These are phyloP conservation scores for Hippocampus barbouri DNA, from an alignment of 2,113 vertebrate genomes.

Conservation along the genomic window DNA sequence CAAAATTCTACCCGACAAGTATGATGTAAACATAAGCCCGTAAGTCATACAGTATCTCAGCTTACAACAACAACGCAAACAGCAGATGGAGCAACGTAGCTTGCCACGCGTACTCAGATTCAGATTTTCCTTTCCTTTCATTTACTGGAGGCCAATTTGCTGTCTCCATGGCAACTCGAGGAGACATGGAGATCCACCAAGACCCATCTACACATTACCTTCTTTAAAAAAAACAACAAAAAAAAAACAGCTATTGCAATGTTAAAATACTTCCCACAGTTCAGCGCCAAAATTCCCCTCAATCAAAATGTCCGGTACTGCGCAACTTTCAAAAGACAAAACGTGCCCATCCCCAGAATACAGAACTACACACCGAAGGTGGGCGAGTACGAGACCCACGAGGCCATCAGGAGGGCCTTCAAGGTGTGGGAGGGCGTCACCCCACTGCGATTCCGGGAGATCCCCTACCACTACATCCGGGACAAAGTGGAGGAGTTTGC, in stretches of 20 bases:
- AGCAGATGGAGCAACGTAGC: too few relatives aligned
- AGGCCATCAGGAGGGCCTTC: slow-evolving; percentile 87
- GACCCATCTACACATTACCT: neutral
- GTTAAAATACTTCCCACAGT: neutral
- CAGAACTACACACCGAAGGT: slow-evolving; percentile 82
- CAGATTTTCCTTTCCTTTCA: too few relatives aligned
- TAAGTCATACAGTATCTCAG: too few relatives aligned
- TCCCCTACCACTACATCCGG: slow-evolving; percentile 80
- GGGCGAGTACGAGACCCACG: slow-evolving; percentile 81
- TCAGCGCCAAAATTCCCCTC: neutral
- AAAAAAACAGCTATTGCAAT: neutral
- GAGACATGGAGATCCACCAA: neutral
- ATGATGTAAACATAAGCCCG: too few relatives aligned
- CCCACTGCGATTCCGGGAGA: slow-evolving; percentile 82
- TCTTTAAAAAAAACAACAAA: neutral
- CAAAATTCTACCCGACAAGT: too few relatives aligned
- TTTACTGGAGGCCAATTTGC: neutral
- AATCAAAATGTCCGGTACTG: neutral
- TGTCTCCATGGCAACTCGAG: neutral
- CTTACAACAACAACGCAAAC: too few relatives aligned
- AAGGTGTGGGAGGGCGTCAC: slow-evolving; percentile 81
- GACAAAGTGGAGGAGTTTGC: slow-evolving; percentile 81
- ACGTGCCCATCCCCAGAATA: slow-evolving; percentile 60
- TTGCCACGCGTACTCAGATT: too few relatives aligned
- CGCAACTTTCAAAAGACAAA: neutral